phyloP scores from a whole-genome alignment of 2,797 vertebrate species.

The Pyrocephalus nanus region DNA sequence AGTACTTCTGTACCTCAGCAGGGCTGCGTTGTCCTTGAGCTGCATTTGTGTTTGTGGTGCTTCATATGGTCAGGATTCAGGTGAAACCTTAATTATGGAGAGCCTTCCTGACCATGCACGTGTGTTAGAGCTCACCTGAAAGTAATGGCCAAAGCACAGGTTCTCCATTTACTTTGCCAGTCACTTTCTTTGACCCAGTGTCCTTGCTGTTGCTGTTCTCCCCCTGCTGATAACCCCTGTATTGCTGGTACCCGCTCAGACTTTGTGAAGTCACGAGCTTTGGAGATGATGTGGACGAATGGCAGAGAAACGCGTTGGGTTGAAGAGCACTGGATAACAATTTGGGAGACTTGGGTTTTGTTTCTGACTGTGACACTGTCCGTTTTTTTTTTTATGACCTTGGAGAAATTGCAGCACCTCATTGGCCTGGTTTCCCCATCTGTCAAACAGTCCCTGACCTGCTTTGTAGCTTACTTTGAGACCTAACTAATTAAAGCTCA shows the following conservation, averaged over 20 bases:
- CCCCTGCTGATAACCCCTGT: not conserved
- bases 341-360: not conserved
- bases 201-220: not conserved
- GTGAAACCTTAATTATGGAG: not conserved
- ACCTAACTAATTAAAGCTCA: slow-evolving; percentile 1
- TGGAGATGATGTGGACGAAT: not conserved
- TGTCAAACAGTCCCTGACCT: not conserved
- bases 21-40: not conserved
- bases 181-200: not conserved
- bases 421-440: slow-evolving; percentile 26
- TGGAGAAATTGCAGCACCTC: not conserved
- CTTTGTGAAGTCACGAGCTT: not conserved
- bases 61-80: not conserved
- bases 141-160: not conserved
- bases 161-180: not conserved
- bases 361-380: not conserved
- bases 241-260: not conserved
- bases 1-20: not conserved
- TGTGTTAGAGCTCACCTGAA: not conserved
- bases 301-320: not conserved
- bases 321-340: not conserved
- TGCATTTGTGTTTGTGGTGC: not conserved
- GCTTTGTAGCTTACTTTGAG: slow-evolving; percentile 14
- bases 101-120: not conserved
- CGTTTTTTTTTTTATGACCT: not conserved